Percentiles rank a stretch among this genome's conserved stretches.
Evolutionary conservation across 2,113 vertebrate genomes (phyloP).

Genomic region (Dinomys branickii): DNA sequence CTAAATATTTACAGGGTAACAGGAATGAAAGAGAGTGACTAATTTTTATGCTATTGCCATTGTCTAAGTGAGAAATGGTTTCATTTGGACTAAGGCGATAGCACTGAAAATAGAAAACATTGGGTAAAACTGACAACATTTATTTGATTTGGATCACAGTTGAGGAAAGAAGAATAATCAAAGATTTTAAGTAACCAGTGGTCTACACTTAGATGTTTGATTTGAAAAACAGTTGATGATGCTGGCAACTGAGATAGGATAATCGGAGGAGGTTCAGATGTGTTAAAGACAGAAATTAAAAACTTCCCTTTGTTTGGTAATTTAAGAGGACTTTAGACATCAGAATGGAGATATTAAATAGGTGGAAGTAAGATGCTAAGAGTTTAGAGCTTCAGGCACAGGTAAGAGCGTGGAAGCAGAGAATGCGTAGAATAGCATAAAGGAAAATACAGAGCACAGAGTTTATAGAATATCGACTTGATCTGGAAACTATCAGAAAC

Average conservation of each 20-base stretch:
- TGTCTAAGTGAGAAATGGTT: background rate
- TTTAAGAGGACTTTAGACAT: slow-evolving; percentile 7
- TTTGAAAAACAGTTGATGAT: background rate
- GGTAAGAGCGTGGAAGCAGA: background rate
- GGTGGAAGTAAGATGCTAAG: background rate
- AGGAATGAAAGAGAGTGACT: background rate
- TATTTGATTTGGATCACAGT: background rate
- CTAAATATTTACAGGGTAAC: background rate
- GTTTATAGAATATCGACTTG: background rate
- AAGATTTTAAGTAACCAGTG: background rate
- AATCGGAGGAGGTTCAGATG: background rate
- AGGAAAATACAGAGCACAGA: background rate
- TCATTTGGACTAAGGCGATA: background rate
- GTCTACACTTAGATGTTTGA: background rate
- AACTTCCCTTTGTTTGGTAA: background rate
- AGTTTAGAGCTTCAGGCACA: background rate
- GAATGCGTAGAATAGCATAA: background rate
- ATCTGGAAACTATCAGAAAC: background rate
- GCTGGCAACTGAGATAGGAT: background rate
- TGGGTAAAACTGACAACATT: background rate
- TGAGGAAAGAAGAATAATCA: background rate
- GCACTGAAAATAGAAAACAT: background rate
- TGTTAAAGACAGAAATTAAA: background rate
- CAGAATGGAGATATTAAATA: background rate
- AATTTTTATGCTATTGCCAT: background rate